Percentiles rank a stretch among this genome's conserved stretches.
phyloP scores from a whole-genome alignment of 2,113 vertebrate species.

The Neopipo cinnamomea region DNA sequence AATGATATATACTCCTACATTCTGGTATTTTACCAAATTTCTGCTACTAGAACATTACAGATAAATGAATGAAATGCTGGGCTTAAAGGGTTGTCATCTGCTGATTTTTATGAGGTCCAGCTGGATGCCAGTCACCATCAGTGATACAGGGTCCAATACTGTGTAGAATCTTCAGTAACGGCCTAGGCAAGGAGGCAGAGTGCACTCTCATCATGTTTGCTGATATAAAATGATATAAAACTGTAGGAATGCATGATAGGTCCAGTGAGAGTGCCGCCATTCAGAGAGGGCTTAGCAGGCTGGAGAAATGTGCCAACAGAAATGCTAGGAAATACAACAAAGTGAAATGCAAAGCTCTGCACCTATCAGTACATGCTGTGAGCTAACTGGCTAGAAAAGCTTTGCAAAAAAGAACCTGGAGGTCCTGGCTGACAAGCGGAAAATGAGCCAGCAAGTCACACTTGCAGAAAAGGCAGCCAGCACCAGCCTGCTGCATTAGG shows the following conservation, averaged over 20 bases:
- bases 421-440: background rate
- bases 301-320: background rate
- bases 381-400: background rate
- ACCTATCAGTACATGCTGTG: background rate
- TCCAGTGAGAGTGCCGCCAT: background rate
- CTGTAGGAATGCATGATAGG: background rate
- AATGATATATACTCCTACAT: background rate
- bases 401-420: background rate
- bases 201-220: background rate
- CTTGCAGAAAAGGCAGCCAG: background rate
- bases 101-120: background rate
- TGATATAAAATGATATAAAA: background rate
- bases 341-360: background rate
- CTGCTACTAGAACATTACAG: background rate
- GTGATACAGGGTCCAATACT: background rate
- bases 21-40: background rate
- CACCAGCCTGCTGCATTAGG: background rate
- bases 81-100: background rate
- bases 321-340: background rate
- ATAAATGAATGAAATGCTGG: background rate
- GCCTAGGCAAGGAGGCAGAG: background rate
- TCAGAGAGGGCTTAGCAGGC: background rate
- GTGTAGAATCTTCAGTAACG: background rate
- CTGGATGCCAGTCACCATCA: background rate
- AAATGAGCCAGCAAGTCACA: background rate